Evolutionary conservation across 2,113 vertebrate genomes (phyloP).

Genomic region (Morone saxatilis): DNA sequence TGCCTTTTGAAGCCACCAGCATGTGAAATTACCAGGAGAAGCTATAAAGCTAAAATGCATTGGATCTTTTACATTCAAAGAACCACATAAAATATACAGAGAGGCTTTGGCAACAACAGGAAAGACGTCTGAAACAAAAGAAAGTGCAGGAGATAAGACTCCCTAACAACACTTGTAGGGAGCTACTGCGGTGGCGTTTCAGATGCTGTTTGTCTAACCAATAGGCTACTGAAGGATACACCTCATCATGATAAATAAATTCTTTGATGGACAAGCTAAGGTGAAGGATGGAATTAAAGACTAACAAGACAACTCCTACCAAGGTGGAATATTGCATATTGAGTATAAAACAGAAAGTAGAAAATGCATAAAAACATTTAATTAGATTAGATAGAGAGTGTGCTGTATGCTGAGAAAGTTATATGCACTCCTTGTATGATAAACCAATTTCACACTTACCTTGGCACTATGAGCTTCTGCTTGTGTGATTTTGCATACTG

Average conservation of each 20-base stretch:
- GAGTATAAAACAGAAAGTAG: not conserved
- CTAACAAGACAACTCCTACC: not conserved
- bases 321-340: not conserved
- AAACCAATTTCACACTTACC: not conserved
- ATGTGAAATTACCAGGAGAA: slow-evolving; percentile 31
- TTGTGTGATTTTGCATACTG: not conserved
- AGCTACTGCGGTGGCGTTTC: not conserved
- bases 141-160: not conserved
- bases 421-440: not conserved
- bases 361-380: not conserved
- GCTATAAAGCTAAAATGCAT: not conserved
- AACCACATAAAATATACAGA: not conserved
- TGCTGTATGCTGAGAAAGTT: not conserved
- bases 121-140: not conserved
- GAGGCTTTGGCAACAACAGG: not conserved
- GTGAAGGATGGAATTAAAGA: not conserved
- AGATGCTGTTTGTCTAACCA: not conserved
- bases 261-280: not conserved
- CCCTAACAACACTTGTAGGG: not conserved
- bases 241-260: slow-evolving; percentile 8
- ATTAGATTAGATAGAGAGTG: not conserved
- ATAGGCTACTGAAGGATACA: not conserved
- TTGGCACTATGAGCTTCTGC: not conserved
- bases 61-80: slow-evolving; percentile 1
- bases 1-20: not conserved